Percentiles rank a stretch among this genome's conserved stretches.
phyloP scores from a whole-genome alignment of 2,797 vertebrate genomes.

The Cossypha heuglini region DNA sequence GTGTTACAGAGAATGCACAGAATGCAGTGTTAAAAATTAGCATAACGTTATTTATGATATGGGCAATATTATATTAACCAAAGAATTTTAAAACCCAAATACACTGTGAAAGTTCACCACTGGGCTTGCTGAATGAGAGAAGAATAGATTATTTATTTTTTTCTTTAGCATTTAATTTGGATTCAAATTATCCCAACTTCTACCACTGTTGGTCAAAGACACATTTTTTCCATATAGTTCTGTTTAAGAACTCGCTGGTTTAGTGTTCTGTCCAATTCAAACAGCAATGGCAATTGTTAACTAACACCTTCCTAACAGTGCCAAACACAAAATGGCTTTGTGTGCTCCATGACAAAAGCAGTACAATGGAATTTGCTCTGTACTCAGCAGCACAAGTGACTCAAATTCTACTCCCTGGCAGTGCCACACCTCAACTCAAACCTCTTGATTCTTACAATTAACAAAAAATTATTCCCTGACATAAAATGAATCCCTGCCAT shows the following conservation, averaged over 20 bases:
- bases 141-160: neutral
- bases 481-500: neutral
- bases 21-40: neutral
- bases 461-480: neutral
- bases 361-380: neutral
- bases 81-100: neutral
- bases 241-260: neutral
- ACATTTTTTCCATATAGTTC: neutral
- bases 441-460: neutral
- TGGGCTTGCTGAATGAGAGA: neutral
- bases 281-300: neutral
- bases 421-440: neutral
- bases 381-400: neutral
- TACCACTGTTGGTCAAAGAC: neutral
- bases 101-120: neutral
- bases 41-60: neutral
- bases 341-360: neutral
- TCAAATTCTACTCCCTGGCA: neutral
- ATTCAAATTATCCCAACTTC: neutral
- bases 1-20: neutral
- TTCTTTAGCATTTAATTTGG: neutral
- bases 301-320: neutral
- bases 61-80: neutral
- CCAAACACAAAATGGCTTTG: neutral
- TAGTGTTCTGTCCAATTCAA: neutral